Evolutionary conservation across 2,888 invertebrate genomes (phyloP), one percentile per base, ranked within the genome.

Genomic region (Drosophila lutescens): DNA sequence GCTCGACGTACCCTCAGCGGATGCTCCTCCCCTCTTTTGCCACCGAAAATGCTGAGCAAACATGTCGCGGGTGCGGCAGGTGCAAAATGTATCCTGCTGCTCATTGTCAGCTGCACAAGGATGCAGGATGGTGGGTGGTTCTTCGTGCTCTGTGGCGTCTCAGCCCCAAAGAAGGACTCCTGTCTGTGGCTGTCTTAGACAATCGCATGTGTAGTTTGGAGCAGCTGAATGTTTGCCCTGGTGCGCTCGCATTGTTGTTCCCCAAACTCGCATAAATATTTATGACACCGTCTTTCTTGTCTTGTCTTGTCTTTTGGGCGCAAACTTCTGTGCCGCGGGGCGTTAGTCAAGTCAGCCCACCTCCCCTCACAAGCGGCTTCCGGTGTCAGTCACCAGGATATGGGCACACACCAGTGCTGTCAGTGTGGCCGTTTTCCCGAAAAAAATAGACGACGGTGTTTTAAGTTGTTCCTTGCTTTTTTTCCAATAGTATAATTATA

Each of bases 231-330:
- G 59, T 49, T 68, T 61, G 50, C 46, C 49, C 47, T 43, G 70
- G 62, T 66, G 53, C 58, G 65, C 60, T 79, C 80, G 72, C 77
- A 79, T 83, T 86, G 89, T 79, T 90, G 89, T 88, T 90, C 91
- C 88, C 90, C 85, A 81, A 90, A 88, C 91, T 90, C 90, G 81
- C 90, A 91, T 91, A 91, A 91, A 91, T 91, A 91, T 91, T 91
- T 91, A 91, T 91, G 90, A 89, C 86, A 88, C 83, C 87, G 79
- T 82, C 77, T 67, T 76, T 79, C 79, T 82, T 76, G 78, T 84
- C 78, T 59, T 76, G 72, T 73, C 67, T 46, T 72, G 77, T 77
- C 77, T 77, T 61, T 76, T 73, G 55, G 60, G 66, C 49, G 66
- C 61, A 76, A 82, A 73, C 76, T 81, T 85, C 77, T 67, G 74